phyloP scores from a whole-genome alignment of 2,113 vertebrate species.

The Macrotis lagotis region DNA sequence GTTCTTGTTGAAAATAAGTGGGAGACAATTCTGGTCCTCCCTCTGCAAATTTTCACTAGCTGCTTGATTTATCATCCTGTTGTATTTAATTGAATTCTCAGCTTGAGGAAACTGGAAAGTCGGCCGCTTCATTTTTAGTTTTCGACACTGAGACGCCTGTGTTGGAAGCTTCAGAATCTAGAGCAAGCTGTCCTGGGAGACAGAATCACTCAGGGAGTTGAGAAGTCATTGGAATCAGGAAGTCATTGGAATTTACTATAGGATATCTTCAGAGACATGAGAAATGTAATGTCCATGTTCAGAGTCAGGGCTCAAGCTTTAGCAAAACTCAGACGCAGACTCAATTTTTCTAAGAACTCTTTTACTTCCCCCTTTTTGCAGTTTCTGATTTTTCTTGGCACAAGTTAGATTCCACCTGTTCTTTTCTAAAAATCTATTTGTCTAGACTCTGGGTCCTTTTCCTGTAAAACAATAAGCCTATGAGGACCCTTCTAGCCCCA shows the following conservation, averaged over 20 bases:
- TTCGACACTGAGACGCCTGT: conserved; percentile 1
- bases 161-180: conserved; percentile 15
- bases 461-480: neutral
- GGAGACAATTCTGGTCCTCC: neutral
- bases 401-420: neutral
- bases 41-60: neutral
- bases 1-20: neutral
- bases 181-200: neutral
- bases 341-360: neutral
- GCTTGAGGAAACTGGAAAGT: conserved; percentile 16
- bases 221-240: conserved; percentile 34
- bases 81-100: conserved; percentile 7
- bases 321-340: neutral
- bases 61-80: conserved; percentile 13
- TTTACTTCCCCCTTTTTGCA: neutral
- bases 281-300: neutral
- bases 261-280: neutral
- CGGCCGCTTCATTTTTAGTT: neutral
- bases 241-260: neutral
- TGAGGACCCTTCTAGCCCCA: neutral
- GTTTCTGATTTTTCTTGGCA: neutral
- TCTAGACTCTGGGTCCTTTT: neutral
- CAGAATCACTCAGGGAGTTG: neutral
- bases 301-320: neutral
- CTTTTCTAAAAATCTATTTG: neutral